Conservation (phyloP, 1,140 invertebrate species). For the Bombus waltoni region DNA sequence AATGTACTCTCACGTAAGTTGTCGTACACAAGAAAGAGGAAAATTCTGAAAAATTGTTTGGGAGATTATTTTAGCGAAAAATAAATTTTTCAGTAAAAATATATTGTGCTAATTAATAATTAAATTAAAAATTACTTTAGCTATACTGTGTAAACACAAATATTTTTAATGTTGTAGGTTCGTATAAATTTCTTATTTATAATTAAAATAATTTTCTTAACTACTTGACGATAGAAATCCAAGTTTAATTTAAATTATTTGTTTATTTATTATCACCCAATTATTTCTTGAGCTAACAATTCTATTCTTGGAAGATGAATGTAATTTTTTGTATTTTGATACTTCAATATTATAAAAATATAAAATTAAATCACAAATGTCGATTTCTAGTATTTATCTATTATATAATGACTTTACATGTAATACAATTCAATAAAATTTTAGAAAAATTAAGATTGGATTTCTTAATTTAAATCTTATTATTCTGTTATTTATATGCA, state of each 20-base stretch:
- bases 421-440: background rate
- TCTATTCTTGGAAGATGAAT: too few relatives aligned
- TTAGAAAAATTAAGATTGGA: background rate
- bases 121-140: background rate
- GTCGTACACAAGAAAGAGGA: background rate
- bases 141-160: background rate
- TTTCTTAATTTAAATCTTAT: too few relatives aligned
- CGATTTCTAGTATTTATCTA: background rate
- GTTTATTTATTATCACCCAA: background rate
- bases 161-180: too few relatives aligned
- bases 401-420: too few relatives aligned
- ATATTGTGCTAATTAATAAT: background rate
- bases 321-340: background rate
- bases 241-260: background rate
- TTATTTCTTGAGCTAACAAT: background rate
- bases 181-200: background rate
- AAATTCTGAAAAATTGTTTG: background rate
- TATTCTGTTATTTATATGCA: background rate
- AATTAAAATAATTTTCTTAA: background rate
- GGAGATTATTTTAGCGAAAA: background rate
- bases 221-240: background rate
- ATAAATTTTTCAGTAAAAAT: background rate
- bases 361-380: background rate
- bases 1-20: background rate
- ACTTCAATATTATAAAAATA: background rate